These are phyloP conservation scores for Physella acuta DNA, from an alignment of 1,140 invertebrate species.

Conservation along the genomic window DNA sequence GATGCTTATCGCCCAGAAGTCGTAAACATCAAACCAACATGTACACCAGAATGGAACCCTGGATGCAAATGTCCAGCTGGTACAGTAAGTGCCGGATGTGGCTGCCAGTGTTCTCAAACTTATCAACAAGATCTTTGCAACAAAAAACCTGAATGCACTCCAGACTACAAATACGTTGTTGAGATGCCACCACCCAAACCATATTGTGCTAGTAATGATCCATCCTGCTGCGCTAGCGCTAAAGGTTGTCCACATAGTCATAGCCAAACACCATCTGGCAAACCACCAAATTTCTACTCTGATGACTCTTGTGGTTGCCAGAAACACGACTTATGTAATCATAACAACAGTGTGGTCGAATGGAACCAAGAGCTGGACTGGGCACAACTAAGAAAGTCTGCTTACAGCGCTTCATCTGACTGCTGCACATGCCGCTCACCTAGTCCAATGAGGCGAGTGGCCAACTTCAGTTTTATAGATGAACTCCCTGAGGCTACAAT, in stretches of 20 bases:
- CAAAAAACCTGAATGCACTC: slow-evolving; percentile 7
- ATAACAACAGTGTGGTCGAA: neutral
- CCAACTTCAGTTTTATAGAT: too few species aligned
- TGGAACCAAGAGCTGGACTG: neutral
- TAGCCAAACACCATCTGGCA: neutral
- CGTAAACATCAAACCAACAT: neutral
- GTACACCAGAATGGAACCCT: neutral
- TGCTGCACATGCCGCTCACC: too few species aligned
- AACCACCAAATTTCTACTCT: neutral
- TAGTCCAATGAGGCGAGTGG: too few species aligned
- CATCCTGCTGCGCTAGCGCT: neutral
- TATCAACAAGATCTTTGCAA: slow-evolving; percentile 1
- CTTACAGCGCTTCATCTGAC: neutral
- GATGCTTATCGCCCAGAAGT: neutral
- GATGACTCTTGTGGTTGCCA: neutral
- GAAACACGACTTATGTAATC: too few species aligned
- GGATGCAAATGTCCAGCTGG: neutral
- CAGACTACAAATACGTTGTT: neutral
- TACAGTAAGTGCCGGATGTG: too few species aligned
- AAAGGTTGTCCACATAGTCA: neutral
- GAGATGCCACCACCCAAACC: neutral
- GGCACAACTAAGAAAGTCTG: neutral
- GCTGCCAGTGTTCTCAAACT: neutral
- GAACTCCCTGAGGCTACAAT: too few species aligned
- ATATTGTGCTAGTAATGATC: neutral